Evolutionary conservation across 1,140 invertebrate genomes (phyloP), one percentile per base, ranked within the genome.

Genomic region (Galleria mellonella): DNA sequence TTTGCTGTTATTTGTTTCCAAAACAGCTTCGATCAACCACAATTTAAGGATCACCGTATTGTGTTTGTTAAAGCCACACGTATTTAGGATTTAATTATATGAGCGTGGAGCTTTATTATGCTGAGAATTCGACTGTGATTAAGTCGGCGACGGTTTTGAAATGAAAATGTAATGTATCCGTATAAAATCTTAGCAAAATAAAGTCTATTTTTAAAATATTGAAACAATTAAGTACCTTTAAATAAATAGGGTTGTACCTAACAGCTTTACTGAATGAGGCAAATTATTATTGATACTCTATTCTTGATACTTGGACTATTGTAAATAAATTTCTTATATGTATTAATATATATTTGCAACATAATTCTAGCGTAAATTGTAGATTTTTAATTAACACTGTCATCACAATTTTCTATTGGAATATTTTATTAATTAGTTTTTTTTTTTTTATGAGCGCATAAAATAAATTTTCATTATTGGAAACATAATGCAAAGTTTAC

Each of bases 221-320:
- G 14, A 12, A 37, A 37, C 14, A 39, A 47, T 28, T 13, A 51
- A 39, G 47, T 59, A 59, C 33, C 39, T 55, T 62, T 51, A 43
- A n/a, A 23, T 45, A 23, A 36, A 58, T 51, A 54, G 44, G 46
- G 50, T 49, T 60, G 58, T 59, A 59, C 45, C 42, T 50, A 49
- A 17, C 55, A 52, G 58, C 58, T 66, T 66, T 62, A 64, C 32
- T 31, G 32, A 51, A 41, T 32, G 38, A 55, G 43, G 51, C 54
- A 62, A 53, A 70, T 51, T 42, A 45, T 60, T 23, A 55, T 37
- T 28, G 32, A 59, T 49, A 44, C 15, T 32, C 42, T 81, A 83
- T 83, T 83, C 78, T 83, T 83, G 78, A 83, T 79, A 83, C 70
- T 65, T 58, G 47, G 51, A 52, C 73, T 82, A 64, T 72, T 82